These are phyloP conservation scores for Eupelmus urozonus DNA, from an alignment of 2,888 invertebrate species.

Conservation along the genomic window DNA sequence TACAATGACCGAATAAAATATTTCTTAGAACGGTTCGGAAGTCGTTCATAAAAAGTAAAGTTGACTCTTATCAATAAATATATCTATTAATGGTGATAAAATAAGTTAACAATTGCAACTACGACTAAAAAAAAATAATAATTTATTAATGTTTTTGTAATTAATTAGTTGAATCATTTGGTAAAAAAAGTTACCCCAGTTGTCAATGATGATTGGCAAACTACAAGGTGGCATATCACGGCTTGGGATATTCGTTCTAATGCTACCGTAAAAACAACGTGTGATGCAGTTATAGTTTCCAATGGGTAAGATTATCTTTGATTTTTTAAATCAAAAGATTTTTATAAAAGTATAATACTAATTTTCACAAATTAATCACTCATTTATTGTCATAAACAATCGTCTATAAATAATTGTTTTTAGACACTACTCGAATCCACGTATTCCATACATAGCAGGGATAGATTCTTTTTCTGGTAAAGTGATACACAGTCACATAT, in stretches of 20 bases:
- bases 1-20: too few species aligned
- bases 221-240: slow-evolving; percentile 78
- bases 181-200: slow-evolving; percentile 78
- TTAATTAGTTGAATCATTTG: slow-evolving; percentile 77
- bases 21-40: too few species aligned
- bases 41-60: too few species aligned
- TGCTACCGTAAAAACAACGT: slow-evolving; percentile 74
- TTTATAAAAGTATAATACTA: background rate
- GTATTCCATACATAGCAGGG: slow-evolving; percentile 78
- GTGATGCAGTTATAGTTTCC: slow-evolving; percentile 84
- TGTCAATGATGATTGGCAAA: slow-evolving; percentile 18
- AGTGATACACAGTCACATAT: slow-evolving; percentile 86
- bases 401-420: background rate
- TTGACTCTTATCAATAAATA: too few species aligned
- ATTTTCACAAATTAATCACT: background rate
- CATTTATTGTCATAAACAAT: too few species aligned
- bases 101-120: background rate
- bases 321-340: background rate
- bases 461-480: slow-evolving; percentile 80
- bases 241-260: slow-evolving; percentile 74
- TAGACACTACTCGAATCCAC: slow-evolving; percentile 78
- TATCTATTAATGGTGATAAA: too few species aligned
- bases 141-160: background rate
- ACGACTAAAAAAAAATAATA: background rate
- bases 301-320: slow-evolving; percentile 82